phyloP scores from a whole-genome alignment of 2,888 invertebrate species.

The Drosophila seclusa region DNA sequence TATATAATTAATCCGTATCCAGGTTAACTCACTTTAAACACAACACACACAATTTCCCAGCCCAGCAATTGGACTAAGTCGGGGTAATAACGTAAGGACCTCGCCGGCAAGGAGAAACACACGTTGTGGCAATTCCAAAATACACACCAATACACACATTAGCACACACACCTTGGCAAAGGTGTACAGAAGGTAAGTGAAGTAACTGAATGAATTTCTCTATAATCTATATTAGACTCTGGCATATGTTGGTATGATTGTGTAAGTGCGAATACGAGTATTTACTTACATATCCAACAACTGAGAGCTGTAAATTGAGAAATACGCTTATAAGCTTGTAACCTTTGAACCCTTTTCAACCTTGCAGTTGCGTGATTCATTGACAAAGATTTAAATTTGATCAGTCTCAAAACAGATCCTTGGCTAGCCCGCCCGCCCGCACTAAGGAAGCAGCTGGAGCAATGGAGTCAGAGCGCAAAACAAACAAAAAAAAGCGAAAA shows the following conservation, averaged over 20 bases:
- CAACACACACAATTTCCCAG: slow-evolving; percentile 36
- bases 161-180: slow-evolving; percentile 1
- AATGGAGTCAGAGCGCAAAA: neutral
- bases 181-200: neutral
- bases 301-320: slow-evolving; percentile 12
- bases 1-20: neutral
- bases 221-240: neutral
- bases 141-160: slow-evolving; percentile 1
- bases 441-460: slow-evolving; percentile 5
- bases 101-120: too few species aligned
- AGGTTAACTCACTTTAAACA: slow-evolving; percentile 20
- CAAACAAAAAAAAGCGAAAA: slow-evolving; percentile 39
- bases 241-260: slow-evolving; percentile 5
- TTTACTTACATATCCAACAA: slow-evolving; percentile 23
- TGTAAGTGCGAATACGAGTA: slow-evolving; percentile 12
- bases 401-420: slow-evolving; percentile 4
- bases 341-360: neutral
- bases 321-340: slow-evolving; percentile 1
- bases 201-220: neutral
- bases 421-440: neutral
- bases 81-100: neutral
- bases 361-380: neutral
- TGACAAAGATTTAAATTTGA: neutral
- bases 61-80: neutral
- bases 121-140: slow-evolving; percentile 3